Conservation (phyloP, 2,113 vertebrate genomes). For the Notiomystis cincta region DNA sequence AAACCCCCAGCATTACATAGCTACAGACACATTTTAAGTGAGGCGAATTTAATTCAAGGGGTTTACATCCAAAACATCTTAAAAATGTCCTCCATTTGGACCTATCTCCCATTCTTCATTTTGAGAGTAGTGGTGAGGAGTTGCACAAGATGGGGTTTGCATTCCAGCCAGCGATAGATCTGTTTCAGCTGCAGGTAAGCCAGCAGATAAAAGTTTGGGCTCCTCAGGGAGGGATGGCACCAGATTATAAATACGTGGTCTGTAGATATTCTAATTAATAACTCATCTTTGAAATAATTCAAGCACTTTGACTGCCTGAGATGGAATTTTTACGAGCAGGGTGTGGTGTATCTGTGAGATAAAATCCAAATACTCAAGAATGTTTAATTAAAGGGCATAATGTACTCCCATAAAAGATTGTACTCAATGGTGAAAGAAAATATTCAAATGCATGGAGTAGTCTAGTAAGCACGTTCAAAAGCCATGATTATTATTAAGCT, state of each 20-base stretch:
- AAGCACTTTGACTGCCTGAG: not conserved
- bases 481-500: not conserved
- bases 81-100: not conserved
- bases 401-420: not conserved
- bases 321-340: slow-evolving; percentile 63
- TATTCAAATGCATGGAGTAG: not conserved
- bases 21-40: not conserved
- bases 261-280: slow-evolving; percentile 21
- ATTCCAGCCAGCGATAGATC: not conserved
- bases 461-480: not conserved
- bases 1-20: not conserved
- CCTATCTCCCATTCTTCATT: not conserved
- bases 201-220: not conserved
- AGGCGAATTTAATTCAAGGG: not conserved
- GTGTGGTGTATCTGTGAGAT: slow-evolving; percentile 49
- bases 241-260: not conserved
- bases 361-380: slow-evolving; percentile 47
- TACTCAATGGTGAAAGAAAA: not conserved
- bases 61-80: not conserved
- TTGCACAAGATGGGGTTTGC: not conserved
- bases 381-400: slow-evolving; percentile 43
- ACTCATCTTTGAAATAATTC: slow-evolving; percentile 19
- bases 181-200: not conserved
- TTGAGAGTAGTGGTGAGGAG: not conserved
- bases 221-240: not conserved